A percentile compares a stretch with the other conserved stretches of the same genome.
Evolutionary conservation across 2,888 invertebrate genomes (phyloP).

Genomic region (Hypercompe scribonia): DNA sequence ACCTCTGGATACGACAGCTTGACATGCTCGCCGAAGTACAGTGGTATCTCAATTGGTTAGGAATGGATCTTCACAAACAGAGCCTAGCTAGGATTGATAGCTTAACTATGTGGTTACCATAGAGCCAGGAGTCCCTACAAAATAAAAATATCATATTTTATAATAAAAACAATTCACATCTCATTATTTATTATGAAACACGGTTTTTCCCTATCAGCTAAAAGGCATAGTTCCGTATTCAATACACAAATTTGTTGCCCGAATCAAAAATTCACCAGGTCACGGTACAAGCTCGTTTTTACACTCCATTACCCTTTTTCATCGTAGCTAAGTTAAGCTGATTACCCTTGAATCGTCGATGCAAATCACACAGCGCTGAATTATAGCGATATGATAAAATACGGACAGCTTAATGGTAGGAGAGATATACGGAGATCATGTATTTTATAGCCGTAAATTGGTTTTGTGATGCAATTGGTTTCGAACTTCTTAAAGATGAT

Average conservation of each 20-base stretch:
- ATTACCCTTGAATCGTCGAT: constrained; percentile 70
- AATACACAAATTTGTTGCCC: constrained; percentile 23
- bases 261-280: constrained; percentile 47
- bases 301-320: constrained; percentile 78
- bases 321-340: constrained; percentile 73
- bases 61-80: no score
- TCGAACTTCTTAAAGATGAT: constrained; percentile 6
- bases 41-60: no score
- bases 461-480: constrained; percentile 14
- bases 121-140: no score
- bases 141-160: no score
- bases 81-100: no score
- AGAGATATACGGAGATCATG: constrained; percentile 30
- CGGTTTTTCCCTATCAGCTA: constrained; percentile 23
- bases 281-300: constrained; percentile 57
- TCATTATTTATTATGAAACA: constrained; percentile 24
- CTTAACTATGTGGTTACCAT: no score
- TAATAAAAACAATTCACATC: constrained; percentile 26
- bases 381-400: constrained; percentile 47
- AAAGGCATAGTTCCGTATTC: constrained; percentile 33
- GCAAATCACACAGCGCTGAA: constrained; percentile 60
- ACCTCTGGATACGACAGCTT: no score
- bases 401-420: constrained; percentile 33
- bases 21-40: no score
- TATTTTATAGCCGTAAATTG: constrained; percentile 42